Evolutionary conservation across 2,113 vertebrate species (phyloP).

Genomic region (Uria lomvia): DNA sequence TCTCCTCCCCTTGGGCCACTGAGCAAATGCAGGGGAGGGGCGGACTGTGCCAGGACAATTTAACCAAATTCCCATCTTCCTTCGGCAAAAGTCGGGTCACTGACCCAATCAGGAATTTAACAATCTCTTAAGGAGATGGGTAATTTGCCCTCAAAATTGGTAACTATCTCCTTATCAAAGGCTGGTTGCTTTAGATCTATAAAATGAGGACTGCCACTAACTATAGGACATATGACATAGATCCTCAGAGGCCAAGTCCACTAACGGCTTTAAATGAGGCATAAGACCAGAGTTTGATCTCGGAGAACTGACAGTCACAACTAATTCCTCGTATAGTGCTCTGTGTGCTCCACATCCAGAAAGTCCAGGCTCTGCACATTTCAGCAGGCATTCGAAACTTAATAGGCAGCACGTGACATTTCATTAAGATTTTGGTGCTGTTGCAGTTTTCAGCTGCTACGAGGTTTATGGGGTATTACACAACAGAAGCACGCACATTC

Average conservation of each 20-base stretch:
- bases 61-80: background rate
- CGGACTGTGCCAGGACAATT: accelerated
- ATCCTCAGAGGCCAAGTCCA: background rate
- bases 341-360: background rate
- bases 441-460: constrained; percentile 4
- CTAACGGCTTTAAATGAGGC: constrained; percentile 21
- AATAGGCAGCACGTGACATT: constrained; percentile 7
- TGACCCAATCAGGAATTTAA: background rate
- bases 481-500: background rate
- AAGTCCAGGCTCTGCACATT: background rate
- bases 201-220: background rate
- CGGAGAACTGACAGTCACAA: background rate
- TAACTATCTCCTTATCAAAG: background rate
- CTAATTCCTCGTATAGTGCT: background rate
- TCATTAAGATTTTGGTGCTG: background rate
- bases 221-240: background rate
- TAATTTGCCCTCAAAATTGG: background rate
- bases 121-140: background rate
- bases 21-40: background rate
- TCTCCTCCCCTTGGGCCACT: background rate
- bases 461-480: background rate
- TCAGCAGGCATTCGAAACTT: background rate
- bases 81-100: background rate
- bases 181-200: background rate
- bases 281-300: background rate